Evolutionary conservation across 1,140 invertebrate genomes (phyloP).

Genomic region (Vanessa atalanta): DNA sequence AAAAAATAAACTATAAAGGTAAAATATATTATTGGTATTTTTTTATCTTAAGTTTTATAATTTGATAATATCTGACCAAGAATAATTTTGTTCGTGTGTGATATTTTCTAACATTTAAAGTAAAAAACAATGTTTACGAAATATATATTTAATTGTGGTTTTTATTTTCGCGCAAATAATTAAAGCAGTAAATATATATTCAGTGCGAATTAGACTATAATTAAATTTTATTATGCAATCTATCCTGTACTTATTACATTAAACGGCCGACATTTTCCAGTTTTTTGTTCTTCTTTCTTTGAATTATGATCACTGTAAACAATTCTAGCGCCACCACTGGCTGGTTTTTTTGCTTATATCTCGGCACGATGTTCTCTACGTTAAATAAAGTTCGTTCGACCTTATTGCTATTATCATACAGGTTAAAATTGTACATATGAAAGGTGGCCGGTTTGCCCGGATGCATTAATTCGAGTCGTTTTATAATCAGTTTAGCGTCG

Average conservation of each 20-base stretch:
- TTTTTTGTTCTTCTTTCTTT: slow-evolving; percentile 40
- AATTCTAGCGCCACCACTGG: slow-evolving; percentile 46
- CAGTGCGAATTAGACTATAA: slow-evolving; percentile 23
- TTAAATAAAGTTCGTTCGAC: slow-evolving; percentile 24
- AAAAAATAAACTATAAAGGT: not conserved
- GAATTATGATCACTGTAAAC: slow-evolving; percentile 48
- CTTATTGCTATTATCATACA: slow-evolving; percentile 33
- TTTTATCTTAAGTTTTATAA: too few species aligned
- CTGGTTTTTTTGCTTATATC: slow-evolving; percentile 35
- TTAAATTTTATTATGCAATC: slow-evolving; percentile 32
- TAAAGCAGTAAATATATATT: slow-evolving; percentile 10
- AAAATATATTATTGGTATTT: too few species aligned
- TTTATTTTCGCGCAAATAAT: slow-evolving; percentile 9
- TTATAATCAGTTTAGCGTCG: slow-evolving; percentile 57
- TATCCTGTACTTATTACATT: slow-evolving; percentile 30
- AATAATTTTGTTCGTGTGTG: not conserved
- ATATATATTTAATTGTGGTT: not conserved
- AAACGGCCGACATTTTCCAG: slow-evolving; percentile 33
- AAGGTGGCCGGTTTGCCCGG: slow-evolving; percentile 33
- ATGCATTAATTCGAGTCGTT: slow-evolving; percentile 59
- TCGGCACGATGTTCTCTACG: slow-evolving; percentile 20
- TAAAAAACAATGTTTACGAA: not conserved
- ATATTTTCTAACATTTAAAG: not conserved
- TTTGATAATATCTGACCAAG: too few species aligned
- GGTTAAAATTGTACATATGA: slow-evolving; percentile 33